Evolutionary conservation across 2,113 vertebrate genomes (phyloP), one percentile per base, ranked within the genome.

Genomic region (Spea multiplicata): DNA sequence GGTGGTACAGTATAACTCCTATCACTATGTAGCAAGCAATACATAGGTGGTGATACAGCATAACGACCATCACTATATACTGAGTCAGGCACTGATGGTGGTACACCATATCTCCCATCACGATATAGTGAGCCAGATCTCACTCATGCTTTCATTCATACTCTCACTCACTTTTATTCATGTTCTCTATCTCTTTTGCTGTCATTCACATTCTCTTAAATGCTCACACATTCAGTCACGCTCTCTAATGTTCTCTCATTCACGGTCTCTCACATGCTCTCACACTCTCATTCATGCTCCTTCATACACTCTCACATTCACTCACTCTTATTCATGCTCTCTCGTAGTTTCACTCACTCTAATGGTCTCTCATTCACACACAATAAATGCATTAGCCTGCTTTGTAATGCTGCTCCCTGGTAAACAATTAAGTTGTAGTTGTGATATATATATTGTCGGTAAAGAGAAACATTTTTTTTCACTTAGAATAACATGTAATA

Each of bases 371-470:
- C 30, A 30, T 74, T 30, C 48, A 46, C 57, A 46, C 72, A 62
- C 44, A 61, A 73, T 73, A 48, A 73, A 74, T 30, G 17, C 14
- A 49, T 64, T 57, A 74, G 44, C n/a, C 46, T 14, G 64, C 14
- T 62, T 74, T 64, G 46, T 46, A 61, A 16, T 69, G 12, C 17
- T 49, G 72, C 17, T 62, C 14, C 53, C 57, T 62, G 47, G 57
- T 64, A 74, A 62, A 62, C 9, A 59, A 74, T 74, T 74, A 7
- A 64, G 62, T 64, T 64, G 46, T 62, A 64, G 57, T 5, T 49
- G 14, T 64, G 44, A 62, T 57, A 64, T 74, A 44, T 74, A 64
- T 74, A 64, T 64, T 64, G 61, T 64, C n/a, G 2, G 61, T 9
- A 69, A 16, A 49, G 16, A 49, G 46, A 69, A 68, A 30, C 48